Evolutionary conservation across 2,797 vertebrate genomes (phyloP), one percentile per base, ranked within the genome.

Genomic region (Tapera naevia): DNA sequence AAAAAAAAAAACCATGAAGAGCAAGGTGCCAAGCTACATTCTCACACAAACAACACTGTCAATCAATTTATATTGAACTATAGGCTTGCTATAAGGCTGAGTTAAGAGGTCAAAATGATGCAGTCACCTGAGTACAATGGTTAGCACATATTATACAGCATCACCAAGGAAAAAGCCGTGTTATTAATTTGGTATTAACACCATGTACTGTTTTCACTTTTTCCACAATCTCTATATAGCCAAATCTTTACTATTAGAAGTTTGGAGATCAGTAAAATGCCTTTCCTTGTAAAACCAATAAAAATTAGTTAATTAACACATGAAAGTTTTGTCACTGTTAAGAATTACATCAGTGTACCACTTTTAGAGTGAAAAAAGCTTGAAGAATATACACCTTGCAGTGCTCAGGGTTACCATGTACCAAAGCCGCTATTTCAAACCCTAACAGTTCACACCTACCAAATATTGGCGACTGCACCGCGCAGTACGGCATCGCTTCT

Each of bases 401-500:
- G 33, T 0, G 0, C 7, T 32, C 11, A 17, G 27, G 1, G 0
- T 39, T n/a, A 28, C 0, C 23, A 45, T 2, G 2, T 2, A 14
- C 25, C 32, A 32, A 27, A 24, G 45, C 39, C 7, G 37, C 10
- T 9, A n/a, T 16, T 23, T 24, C 61, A 30, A 11, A 11, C 7
- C 2, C 16, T 11, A 0, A 0, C 2, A 1, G 48, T 7, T 87
- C 16, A 13, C 89, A 97, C 97, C 48, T 95, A 97, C 97, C 97
- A 25, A 97, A 87, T 65, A 98, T 86, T 0, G 97, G 95, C 10
- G 97, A 97, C 21, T n/a, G 94, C 1, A 50, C 81, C 0, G 95
- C 92, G 80, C 97, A 98, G 88, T 87, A 93, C 0, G 70, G 94
- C 86, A 94, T 79, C 3, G 78, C 3, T 27, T 94, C 91, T 45